Conservation (phyloP, 2,797 vertebrate species). For the Pogonophryne albipinna region DNA sequence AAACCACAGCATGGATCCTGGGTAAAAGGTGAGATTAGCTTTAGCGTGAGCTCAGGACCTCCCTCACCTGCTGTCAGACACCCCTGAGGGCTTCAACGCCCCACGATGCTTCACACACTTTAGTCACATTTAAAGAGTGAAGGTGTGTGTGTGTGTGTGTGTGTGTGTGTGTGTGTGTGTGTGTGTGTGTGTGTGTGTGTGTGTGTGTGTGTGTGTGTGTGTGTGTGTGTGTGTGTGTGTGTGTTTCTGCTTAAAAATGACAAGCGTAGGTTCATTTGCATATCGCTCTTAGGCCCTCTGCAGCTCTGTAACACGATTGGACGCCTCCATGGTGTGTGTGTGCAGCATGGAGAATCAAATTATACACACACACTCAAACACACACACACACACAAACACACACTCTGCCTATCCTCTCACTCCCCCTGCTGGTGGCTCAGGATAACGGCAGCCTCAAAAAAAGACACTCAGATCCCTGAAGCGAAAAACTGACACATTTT, state of each 20-base stretch:
- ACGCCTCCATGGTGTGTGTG: slow-evolving; percentile 21
- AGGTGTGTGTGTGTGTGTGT: slow-evolving; percentile 5
- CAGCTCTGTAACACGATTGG: slow-evolving; percentile 62
- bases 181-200: no score
- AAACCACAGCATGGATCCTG: neutral
- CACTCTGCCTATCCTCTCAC: slow-evolving; percentile 37
- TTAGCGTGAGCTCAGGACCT: neutral
- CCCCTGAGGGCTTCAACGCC: neutral
- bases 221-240: slow-evolving; percentile 9
- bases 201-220: neutral
- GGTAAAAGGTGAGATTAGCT: neutral
- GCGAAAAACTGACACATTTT: neutral
- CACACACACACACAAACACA: slow-evolving; percentile 32
- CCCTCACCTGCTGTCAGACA: slow-evolving; percentile 46
- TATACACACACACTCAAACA: slow-evolving; percentile 32
- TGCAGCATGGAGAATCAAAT: neutral
- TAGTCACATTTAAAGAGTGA: neutral
- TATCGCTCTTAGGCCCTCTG: slow-evolving; percentile 56
- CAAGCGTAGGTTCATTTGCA: slow-evolving; percentile 63
- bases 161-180: no score
- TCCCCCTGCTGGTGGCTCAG: slow-evolving; percentile 56
- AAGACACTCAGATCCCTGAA: neutral
- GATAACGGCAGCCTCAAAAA: slow-evolving; percentile 14
- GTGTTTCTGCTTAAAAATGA: slow-evolving; percentile 59
- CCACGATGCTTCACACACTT: neutral